Evolutionary conservation across 1,140 invertebrate genomes (phyloP), one percentile per base, ranked within the genome.

Genomic region (Oryzaephilus surinamensis): DNA sequence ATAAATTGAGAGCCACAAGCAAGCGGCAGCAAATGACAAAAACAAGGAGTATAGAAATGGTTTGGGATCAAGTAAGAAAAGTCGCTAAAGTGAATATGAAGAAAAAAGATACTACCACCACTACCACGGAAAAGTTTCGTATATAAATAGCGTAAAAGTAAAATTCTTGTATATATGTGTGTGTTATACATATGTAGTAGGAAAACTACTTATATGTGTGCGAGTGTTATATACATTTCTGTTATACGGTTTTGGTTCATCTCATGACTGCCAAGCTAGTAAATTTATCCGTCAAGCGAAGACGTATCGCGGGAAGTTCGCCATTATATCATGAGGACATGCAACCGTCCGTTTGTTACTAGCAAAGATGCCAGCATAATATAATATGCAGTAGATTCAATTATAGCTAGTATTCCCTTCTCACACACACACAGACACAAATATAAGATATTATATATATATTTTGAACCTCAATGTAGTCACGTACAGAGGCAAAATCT

Each of bases 221-320:
- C n/a, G n/a, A n/a, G n/a, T n/a, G n/a, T n/a, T n/a, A n/a, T n/a
- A n/a, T n/a, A n/a, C n/a, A n/a, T n/a, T n/a, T n/a, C n/a, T n/a
- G n/a, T n/a, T n/a, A n/a, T n/a, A n/a, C n/a, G n/a, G n/a, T n/a
- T n/a, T n/a, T n/a, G n/a, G n/a, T n/a, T n/a, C n/a, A n/a, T n/a
- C n/a, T n/a, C n/a, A n/a, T n/a, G n/a, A n/a, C n/a, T n/a, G n/a
- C n/a, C n/a, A n/a, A n/a, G n/a, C n/a, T n/a, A 41, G 32, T 46
- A 33, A 41, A 46, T 46, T 46, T 41, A 38, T 46, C 19, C 43
- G 38, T 41, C 38, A 37, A 27, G 39, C 29, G 33, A 41, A 37
- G 38, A 46, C 31, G 43, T 33, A 41, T 46, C 24, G 32, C 33
- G 15, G 38, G 33, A 41, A 41, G 38, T 32, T 45, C n/a, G n/a